Evolutionary conservation across 1,140 invertebrate species (phyloP), one percentile per base, ranked within the genome.

Genomic region (Drosophila nannoptera): DNA sequence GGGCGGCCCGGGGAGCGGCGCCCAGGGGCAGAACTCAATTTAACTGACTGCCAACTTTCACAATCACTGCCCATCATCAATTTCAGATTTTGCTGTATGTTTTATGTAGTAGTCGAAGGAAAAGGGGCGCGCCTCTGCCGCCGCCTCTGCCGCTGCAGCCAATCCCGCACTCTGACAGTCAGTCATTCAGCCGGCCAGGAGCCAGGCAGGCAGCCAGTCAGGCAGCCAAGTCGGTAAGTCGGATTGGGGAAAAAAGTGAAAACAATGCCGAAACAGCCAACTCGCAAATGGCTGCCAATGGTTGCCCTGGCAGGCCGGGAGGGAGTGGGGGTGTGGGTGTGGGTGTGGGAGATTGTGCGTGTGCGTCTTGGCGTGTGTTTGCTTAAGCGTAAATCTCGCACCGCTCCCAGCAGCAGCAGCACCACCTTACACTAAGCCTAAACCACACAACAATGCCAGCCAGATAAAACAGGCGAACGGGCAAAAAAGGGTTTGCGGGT

Each of bases 21-120:
- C 35, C 52, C 59, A 60, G 22, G 3, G 66, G 68, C 77, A 75
- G 80, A 83, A 83, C 80, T 83, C 80, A 83, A 83, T 83, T 83
- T 83, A 83, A 83, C 80, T 84, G 80, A 84, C 80, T 83, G 80
- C 81, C 81, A 84, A 84, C 82, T 84, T 86, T 86, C 82, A 81
- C 81, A 86, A 86, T 86, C 81, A 86, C 81, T 81, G 81, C 81
- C 77, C 81, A 86, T 86, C 81, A 86, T 86, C 81, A 86, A 86
- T 86, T 86, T 86, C 81, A 86, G 81, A 86, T 86, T 86, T 81
- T 86, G 81, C 80, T 86, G 82, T 86, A 86, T 83, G 80, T 83
- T 83, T 86, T 86, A 86, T 86, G 77, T 77, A 70, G 81, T 56
- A 78, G 75, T 59, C 65, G 36, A 29, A 14, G 36, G 22, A 22